Percentiles rank a stretch among this genome's conserved stretches.
phyloP scores from a whole-genome alignment of 2,797 vertebrate genomes.

The Gymnoscopelus microlampas region DNA sequence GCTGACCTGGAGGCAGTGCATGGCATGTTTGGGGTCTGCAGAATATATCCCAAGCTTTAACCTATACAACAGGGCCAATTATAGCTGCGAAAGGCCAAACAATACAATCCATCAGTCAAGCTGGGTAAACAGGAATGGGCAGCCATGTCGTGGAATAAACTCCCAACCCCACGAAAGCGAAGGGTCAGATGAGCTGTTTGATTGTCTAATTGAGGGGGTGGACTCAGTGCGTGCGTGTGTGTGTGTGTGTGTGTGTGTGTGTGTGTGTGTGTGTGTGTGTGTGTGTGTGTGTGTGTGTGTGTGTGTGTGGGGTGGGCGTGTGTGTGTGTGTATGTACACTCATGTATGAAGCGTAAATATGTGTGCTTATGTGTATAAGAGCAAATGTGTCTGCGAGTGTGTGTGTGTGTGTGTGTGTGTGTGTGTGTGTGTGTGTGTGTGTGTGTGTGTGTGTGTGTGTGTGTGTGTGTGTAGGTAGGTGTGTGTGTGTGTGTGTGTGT shows the following conservation, averaged over 20 bases:
- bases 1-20: conserved; percentile 80
- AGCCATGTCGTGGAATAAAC: conserved; percentile 74
- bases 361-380: conserved; percentile 23
- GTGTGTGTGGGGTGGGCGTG: neutral
- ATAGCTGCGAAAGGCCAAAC: conserved; percentile 84
- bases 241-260: conserved; percentile 30
- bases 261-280: conserved; percentile 9
- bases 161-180: conserved; percentile 75
- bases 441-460: conserved; percentile 13
- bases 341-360: neutral
- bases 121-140: conserved; percentile 79
- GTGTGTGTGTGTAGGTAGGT: neutral
- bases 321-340: conserved; percentile 5
- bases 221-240: conserved; percentile 37
- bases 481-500: neutral
- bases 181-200: conserved; percentile 81
- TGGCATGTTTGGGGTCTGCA: conserved; percentile 87
- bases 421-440: conserved; percentile 4
- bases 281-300: conserved; percentile 13
- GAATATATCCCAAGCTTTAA: conserved; percentile 85
- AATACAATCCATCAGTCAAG: conserved; percentile 85
- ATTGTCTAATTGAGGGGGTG: conserved; percentile 79
- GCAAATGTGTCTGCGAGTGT: conserved; percentile 13
- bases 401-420: conserved; percentile 30
- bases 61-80: conserved; percentile 85